These are phyloP conservation scores for Aphelinus certus DNA, from an alignment of 1,140 invertebrate genomes.

Conservation along the genomic window DNA sequence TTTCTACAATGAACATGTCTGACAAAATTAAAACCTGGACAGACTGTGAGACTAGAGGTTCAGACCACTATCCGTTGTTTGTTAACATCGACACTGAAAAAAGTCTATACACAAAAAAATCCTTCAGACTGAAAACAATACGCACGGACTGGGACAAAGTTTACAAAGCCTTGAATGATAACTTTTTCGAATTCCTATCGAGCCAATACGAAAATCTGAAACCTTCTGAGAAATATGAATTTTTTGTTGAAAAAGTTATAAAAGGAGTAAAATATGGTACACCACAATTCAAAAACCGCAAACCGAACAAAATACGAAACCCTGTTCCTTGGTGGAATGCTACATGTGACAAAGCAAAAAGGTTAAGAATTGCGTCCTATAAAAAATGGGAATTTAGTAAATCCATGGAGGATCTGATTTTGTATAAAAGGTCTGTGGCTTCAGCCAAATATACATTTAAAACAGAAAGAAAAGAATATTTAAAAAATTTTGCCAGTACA, in stretches of 20 bases:
- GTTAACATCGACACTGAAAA: conserved; percentile 41
- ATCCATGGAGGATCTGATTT: not conserved
- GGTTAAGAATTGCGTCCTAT: not conserved
- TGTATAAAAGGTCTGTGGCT: not conserved
- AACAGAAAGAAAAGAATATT: not conserved
- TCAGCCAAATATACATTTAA: not conserved
- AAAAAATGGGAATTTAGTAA: conserved; percentile 1
- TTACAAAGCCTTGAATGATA: not conserved
- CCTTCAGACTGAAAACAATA: conserved; percentile 16
- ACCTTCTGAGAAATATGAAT: conserved; percentile 1
- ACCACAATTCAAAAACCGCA: not conserved
- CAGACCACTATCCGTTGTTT: conserved; percentile 52
- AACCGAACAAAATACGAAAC: not conserved
- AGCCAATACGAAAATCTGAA: not conserved
- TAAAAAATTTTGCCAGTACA: not conserved
- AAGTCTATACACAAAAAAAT: conserved; percentile 24
- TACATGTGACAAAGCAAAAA: not conserved
- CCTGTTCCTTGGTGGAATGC: conserved; percentile 2
- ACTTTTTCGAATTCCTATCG: not conserved
- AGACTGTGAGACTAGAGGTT: conserved; percentile 46
- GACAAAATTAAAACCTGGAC: conserved; percentile 46
- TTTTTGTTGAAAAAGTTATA: not conserved
- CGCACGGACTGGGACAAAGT: conserved; percentile 3
- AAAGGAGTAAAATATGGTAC: too few species aligned
- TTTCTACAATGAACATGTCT: conserved; percentile 40